Conservation (phyloP, 2,888 invertebrate genomes). For the Sisyra terminalis region DNA sequence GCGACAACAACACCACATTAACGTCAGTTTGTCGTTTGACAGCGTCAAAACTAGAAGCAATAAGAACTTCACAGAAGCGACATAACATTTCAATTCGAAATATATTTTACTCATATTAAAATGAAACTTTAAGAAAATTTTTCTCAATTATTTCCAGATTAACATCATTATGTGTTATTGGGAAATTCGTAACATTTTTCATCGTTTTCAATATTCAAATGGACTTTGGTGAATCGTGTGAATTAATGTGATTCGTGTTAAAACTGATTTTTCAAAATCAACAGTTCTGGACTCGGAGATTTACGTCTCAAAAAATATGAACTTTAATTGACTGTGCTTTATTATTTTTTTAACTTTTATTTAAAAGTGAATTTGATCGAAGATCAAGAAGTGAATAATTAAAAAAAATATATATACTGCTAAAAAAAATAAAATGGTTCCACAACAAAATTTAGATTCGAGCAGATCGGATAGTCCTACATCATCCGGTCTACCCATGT, state of each 20-base stretch:
- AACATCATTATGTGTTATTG: no score
- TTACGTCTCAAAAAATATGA: not conserved
- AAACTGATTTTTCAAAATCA: conserved; percentile 1
- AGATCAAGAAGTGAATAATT: conserved; percentile 11
- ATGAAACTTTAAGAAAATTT: no score
- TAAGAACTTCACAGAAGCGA: not conserved
- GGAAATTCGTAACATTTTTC: no score
- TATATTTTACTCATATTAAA: no score
- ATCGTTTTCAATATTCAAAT: no score
- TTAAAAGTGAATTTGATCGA: conserved; percentile 1
- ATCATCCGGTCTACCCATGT: conserved; percentile 50
- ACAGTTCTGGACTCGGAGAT: not conserved
- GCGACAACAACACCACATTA: conserved; percentile 31
- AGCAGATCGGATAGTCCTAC: conserved; percentile 40
- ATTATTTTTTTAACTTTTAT: conserved; percentile 2
- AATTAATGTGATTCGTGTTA: not conserved
- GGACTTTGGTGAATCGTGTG: no score
- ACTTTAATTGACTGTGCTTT: not conserved
- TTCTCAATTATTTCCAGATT: no score
- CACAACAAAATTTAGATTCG: conserved; percentile 43
- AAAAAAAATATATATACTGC: conserved; percentile 10
- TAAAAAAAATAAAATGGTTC: conserved; percentile 41
- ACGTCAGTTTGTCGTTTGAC: conserved; percentile 39
- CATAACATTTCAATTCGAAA: no score
- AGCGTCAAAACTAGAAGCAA: conserved; percentile 13